phyloP scores from a whole-genome alignment of 2,797 vertebrate genomes.

The Diplodus sargus region DNA sequence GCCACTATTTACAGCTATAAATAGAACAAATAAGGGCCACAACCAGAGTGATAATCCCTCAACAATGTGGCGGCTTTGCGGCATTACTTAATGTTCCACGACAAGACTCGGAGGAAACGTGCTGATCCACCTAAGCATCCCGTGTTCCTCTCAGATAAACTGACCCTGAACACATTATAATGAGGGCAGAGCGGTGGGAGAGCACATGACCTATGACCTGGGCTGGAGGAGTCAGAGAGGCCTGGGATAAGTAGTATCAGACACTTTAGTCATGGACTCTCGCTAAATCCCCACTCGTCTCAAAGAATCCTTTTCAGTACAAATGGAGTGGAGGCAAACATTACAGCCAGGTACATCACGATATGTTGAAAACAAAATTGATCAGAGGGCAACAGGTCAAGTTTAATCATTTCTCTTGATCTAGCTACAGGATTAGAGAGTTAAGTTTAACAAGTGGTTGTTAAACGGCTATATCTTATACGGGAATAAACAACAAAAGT shows the following conservation, averaged over 20 bases:
- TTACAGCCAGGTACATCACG: conserved; percentile 26
- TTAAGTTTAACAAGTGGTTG: conserved; percentile 3
- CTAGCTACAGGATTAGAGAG: neutral
- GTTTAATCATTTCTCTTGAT: conserved; percentile 36
- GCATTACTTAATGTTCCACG: conserved; percentile 58
- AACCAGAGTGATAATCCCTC: conserved; percentile 71
- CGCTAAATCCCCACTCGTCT: conserved; percentile 42
- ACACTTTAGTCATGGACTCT: conserved; percentile 61
- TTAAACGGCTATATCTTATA: conserved; percentile 8
- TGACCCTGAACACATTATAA: conserved; percentile 39
- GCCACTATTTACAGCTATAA: conserved; percentile 76
- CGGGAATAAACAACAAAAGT: neutral
- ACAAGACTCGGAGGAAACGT: conserved; percentile 42
- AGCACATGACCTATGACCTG: conserved; percentile 68
- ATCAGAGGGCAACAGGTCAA: conserved; percentile 25
- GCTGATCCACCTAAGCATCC: conserved; percentile 45
- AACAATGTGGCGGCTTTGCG: conserved; percentile 69
- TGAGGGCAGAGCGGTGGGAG: conserved; percentile 40
- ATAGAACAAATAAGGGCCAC: conserved; percentile 75
- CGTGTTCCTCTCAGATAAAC: conserved; percentile 44
- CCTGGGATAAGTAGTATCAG: conserved; percentile 67
- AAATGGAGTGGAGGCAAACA: conserved; percentile 24
- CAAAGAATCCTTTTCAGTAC: conserved; percentile 42
- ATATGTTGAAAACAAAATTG: conserved; percentile 21
- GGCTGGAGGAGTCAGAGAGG: conserved; percentile 51